Evolutionary conservation across 2,888 invertebrate genomes (phyloP), one percentile per base, ranked within the genome.

Genomic region (Ischnura elegans): DNA sequence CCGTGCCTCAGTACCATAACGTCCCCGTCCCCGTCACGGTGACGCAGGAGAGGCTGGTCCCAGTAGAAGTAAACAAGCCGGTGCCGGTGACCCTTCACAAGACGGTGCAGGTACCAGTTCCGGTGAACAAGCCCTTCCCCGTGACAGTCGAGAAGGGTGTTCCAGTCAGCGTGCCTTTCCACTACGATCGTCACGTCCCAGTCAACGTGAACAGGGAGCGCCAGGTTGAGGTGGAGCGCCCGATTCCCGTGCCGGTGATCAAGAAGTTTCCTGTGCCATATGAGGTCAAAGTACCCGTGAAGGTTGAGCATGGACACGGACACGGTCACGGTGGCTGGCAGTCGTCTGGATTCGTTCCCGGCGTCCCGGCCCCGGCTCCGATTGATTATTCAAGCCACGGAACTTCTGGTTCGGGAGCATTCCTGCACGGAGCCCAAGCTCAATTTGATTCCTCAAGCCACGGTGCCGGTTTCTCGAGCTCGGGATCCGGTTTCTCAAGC

Each of bases 211-310:
- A 8, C 8, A 90, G 47, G 25, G n/a, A 43, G 4, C 25, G 29
- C 25, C 42, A 36, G 2, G 90, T 90, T 0, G 43, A 21, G 2
- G 66, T 90, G 3, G 90, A 90, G 0, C 21, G 90, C 10, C 90
- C 61, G 42, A 16, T 90, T 42, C 90, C 90, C 1, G 19, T 42
- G 25, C 90, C 36, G 2, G 90, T 90, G n/a, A 66, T 90, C n/a
- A 43, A 90, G 10, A 55, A 90, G 8, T 42, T 66, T 0, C 90
- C 45, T 8, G 43, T 46, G 8, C 86, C 90, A 13, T 43, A 61
- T 13, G 51, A 61, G 5, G 55, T 87, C 29, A 61, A 90, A 25
- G 61, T 90, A 16, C 90, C 90, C 8, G 90, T 90, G 42, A 36
- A 25, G 25, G 61, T 76, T 2, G 76, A 76, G 16, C 76, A 76